Conservation (phyloP, 2,797 vertebrate species). For the Heterohyrax brucei region DNA sequence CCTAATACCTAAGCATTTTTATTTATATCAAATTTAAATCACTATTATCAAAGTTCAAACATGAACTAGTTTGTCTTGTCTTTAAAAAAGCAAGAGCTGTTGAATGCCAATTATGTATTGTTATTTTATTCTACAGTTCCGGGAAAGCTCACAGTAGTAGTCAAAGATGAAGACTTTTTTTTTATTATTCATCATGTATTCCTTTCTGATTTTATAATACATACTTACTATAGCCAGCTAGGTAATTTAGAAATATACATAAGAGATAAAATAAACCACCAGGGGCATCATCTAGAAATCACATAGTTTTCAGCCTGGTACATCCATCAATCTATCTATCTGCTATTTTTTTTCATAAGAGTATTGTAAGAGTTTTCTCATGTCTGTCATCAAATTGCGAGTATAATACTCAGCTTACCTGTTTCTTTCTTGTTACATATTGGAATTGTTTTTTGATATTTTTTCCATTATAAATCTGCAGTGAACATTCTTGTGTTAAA, state of each 20-base stretch:
- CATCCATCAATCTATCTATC: not conserved
- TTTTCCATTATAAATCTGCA: slow-evolving; percentile 41
- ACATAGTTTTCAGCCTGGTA: not conserved
- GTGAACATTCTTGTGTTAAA: not conserved
- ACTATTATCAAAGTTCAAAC: slow-evolving; percentile 40
- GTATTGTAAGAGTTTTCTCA: not conserved
- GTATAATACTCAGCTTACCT: not conserved
- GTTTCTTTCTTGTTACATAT: not conserved
- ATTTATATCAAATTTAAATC: slow-evolving; percentile 36
- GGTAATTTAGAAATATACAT: too few species aligned
- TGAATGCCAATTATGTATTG: slow-evolving; percentile 52
- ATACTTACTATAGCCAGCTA: too few species aligned
- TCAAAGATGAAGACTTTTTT: slow-evolving; percentile 26
- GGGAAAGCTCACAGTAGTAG: not conserved
- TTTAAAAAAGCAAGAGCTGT: slow-evolving; percentile 51
- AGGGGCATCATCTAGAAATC: not conserved
- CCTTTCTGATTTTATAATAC: slow-evolving; percentile 32
- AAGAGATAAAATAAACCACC: not conserved
- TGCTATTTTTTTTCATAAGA: slow-evolving; percentile 48
- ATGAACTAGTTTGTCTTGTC: slow-evolving; percentile 48
- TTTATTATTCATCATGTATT: slow-evolving; percentile 46
- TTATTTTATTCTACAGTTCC: slow-evolving; percentile 22
- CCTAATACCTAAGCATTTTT: not conserved
- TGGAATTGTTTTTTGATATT: slow-evolving; percentile 14
- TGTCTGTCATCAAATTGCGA: slow-evolving; percentile 48